Conservation (phyloP, 2,888 invertebrate species). For the Iselma pallidipennis region DNA sequence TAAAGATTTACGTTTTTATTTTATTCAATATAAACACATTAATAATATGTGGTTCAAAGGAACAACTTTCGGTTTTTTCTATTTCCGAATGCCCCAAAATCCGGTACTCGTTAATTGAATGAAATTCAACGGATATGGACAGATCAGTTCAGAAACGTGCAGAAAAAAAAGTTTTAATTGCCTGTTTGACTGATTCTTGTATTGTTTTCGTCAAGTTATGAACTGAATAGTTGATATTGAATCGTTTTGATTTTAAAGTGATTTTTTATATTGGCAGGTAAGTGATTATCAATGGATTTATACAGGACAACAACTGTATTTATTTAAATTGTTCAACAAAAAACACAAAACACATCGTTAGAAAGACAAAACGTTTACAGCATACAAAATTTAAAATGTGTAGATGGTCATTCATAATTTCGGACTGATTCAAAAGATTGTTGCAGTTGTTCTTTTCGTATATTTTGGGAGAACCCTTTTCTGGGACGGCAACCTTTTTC, state of each 20-base stretch:
- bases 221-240: neutral
- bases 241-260: too few relatives aligned
- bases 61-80: neutral
- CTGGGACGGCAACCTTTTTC: too few relatives aligned
- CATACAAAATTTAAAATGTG: neutral
- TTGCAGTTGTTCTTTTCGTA: too few relatives aligned
- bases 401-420: neutral
- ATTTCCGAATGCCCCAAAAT: neutral
- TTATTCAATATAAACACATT: neutral
- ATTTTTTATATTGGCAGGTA: neutral
- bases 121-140: neutral
- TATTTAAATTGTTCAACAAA: neutral
- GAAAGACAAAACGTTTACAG: neutral
- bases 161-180: neutral
- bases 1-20: neutral
- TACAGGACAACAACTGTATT: neutral
- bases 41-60: neutral
- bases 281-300: neutral
- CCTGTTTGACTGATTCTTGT: neutral
- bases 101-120: neutral
- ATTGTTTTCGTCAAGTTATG: neutral
- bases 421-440: too few relatives aligned
- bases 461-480: too few relatives aligned
- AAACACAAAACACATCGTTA: neutral
- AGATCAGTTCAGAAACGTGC: neutral